Evolutionary conservation across 2,113 vertebrate species (phyloP).

Genomic region (Phocoena sinus): DNA sequence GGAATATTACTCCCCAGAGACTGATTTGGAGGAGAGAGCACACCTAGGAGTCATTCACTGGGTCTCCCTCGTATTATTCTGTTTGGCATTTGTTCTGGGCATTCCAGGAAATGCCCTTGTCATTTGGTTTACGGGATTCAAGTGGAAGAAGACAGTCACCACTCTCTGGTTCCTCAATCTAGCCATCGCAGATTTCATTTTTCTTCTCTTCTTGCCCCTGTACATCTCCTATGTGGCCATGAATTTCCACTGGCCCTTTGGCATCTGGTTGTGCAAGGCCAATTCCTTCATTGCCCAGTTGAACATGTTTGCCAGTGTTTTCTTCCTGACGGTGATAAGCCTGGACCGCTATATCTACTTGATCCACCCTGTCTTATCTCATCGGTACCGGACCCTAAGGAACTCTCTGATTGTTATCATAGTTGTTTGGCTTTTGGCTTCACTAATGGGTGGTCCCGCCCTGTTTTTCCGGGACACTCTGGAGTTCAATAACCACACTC

Average conservation of each 20-base stretch:
- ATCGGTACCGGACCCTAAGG: conserved; percentile 78
- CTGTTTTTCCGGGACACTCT: conserved; percentile 88
- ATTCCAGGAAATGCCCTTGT: conserved; percentile 92
- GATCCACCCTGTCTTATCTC: conserved; percentile 84
- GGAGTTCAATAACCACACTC: conserved; percentile 77
- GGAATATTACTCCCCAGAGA: conserved; percentile 68
- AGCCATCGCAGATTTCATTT: conserved; percentile 94
- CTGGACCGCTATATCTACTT: conserved; percentile 91
- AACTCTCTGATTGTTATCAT: conserved; percentile 80
- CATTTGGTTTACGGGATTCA: conserved; percentile 94
- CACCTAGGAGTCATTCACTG: conserved; percentile 84
- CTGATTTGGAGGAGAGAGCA: conserved; percentile 68
- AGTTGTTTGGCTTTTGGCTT: conserved; percentile 85
- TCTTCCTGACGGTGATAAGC: conserved; percentile 93
- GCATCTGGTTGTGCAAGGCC: conserved; percentile 89
- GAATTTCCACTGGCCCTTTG: conserved; percentile 95
- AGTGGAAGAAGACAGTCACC: conserved; percentile 91
- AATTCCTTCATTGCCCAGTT: conserved; percentile 92
- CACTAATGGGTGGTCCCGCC: conserved; percentile 83
- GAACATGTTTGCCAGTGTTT: conserved; percentile 98
- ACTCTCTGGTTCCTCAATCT: conserved; percentile 94
- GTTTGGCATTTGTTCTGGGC: conserved; percentile 89
- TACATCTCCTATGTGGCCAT: conserved; percentile 92
- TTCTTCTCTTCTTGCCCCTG: conserved; percentile 93
- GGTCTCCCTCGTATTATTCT: conserved; percentile 89